These are phyloP conservation scores for Rhysida immarginata DNA, from an alignment of 1,140 invertebrate genomes.

Conservation along the genomic window DNA sequence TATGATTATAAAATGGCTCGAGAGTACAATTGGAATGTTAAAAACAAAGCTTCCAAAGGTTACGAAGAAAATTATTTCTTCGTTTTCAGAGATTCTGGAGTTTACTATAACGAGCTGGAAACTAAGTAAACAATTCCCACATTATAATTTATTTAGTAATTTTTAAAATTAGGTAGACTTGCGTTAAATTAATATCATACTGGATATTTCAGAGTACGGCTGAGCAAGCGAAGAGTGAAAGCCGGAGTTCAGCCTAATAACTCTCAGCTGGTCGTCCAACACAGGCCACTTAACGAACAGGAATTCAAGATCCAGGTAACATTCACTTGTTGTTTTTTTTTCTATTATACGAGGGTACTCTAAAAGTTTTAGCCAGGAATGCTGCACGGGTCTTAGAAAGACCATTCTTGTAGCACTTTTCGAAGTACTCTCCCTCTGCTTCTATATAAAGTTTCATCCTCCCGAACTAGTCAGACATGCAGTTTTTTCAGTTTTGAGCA, in stretches of 20 bases:
- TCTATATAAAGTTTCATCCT: no score
- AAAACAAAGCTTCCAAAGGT: conserved; percentile 91
- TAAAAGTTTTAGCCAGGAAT: no score
- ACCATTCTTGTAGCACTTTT: no score
- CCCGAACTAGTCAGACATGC: no score
- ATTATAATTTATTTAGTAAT: no score
- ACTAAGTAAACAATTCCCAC: conserved; percentile 49
- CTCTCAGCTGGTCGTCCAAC: conserved; percentile 73
- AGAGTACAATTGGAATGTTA: conserved; percentile 97
- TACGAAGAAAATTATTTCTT: conserved; percentile 99
- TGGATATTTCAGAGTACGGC: conserved; percentile 45
- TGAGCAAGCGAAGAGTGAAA: conserved; percentile 76
- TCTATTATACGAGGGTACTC: background rate
- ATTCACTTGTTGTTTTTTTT: background rate
- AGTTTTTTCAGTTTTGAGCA: no score
- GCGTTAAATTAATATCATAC: background rate
- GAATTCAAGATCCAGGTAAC: conserved; percentile 76
- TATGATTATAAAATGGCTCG: conserved; percentile 91
- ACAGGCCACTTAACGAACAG: conserved; percentile 65
- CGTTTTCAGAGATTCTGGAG: conserved; percentile 69
- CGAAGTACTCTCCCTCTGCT: no score
- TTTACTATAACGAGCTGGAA: conserved; percentile 95
- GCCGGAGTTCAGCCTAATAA: conserved; percentile 44
- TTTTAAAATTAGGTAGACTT: no score
- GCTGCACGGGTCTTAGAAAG: background rate